Evolutionary conservation across 2,888 invertebrate genomes (phyloP).

Genomic region (Aporophyla lueneburgensis): DNA sequence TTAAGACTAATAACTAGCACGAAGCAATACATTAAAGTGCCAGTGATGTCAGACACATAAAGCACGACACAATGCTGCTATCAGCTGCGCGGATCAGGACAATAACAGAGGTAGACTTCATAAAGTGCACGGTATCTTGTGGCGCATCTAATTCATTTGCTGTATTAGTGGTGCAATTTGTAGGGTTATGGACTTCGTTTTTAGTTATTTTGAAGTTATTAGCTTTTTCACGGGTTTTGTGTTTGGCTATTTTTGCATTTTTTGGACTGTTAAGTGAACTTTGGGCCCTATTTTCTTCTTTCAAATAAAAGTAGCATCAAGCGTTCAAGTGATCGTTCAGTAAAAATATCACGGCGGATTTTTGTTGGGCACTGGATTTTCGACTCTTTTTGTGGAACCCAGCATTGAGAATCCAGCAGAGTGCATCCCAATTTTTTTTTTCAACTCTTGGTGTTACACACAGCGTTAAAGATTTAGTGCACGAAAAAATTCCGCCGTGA

Average conservation of each 20-base stretch:
- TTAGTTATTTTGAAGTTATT: slow-evolving; percentile 5
- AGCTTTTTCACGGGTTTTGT: not conserved
- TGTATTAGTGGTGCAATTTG: slow-evolving; percentile 25
- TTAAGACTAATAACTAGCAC: slow-evolving; percentile 31
- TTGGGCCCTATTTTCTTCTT: not conserved
- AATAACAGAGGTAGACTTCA: slow-evolving; percentile 63
- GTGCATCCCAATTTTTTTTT: too few relatives aligned
- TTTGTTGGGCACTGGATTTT: too few relatives aligned
- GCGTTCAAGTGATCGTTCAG: not conserved
- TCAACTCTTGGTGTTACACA: too few relatives aligned
- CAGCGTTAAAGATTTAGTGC: too few relatives aligned
- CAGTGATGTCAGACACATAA: slow-evolving; percentile 64
- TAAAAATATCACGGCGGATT: too few relatives aligned
- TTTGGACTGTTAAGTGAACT: not conserved
- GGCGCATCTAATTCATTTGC: slow-evolving; percentile 60
- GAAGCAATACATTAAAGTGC: slow-evolving; percentile 47
- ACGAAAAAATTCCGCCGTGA: not conserved
- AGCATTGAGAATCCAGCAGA: too few relatives aligned
- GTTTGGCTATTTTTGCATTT: not conserved
- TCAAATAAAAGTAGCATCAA: not conserved
- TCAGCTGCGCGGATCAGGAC: slow-evolving; percentile 56
- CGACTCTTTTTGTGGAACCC: too few relatives aligned
- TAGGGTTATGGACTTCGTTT: not conserved
- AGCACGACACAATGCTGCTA: slow-evolving; percentile 51
- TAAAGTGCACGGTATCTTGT: slow-evolving; percentile 66